Evolutionary conservation across 2,797 vertebrate genomes (phyloP).

Genomic region (Coilia nasus): DNA sequence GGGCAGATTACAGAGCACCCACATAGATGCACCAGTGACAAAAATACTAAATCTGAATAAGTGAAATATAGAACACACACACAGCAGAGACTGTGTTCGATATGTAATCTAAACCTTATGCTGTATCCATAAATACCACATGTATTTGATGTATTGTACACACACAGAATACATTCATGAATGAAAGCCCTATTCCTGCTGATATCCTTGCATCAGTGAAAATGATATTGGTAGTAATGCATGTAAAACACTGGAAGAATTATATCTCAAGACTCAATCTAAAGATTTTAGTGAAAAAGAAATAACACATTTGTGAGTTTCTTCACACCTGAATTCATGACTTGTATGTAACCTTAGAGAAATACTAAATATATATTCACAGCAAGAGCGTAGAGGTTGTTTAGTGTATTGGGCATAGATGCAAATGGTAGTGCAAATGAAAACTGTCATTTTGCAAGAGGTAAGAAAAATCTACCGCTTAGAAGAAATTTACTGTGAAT

Average conservation of each 20-base stretch:
- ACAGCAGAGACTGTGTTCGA: not conserved
- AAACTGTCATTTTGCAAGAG: not conserved
- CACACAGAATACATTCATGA: not conserved
- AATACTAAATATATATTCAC: not conserved
- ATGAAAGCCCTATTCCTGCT: not conserved
- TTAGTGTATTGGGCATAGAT: not conserved
- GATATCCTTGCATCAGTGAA: not conserved
- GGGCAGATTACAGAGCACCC: not conserved
- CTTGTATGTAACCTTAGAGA: not conserved
- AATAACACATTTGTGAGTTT: not conserved
- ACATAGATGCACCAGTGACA: not conserved
- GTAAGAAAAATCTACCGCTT: not conserved
- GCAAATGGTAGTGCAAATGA: not conserved
- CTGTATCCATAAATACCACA: not conserved
- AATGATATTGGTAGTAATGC: not conserved
- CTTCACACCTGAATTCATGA: not conserved
- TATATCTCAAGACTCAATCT: not conserved
- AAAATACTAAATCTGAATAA: not conserved
- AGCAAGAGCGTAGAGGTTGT: not conserved
- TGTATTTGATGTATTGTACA: not conserved
- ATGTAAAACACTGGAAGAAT: not conserved
- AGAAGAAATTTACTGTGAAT: not conserved
- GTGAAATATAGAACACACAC: not conserved
- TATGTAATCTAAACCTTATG: conserved; percentile 18
- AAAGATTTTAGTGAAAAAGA: not conserved